Base-by-base conservation (phyloP, 1,140 invertebrate species). In the Drosophila nigrodunni region DNA sequence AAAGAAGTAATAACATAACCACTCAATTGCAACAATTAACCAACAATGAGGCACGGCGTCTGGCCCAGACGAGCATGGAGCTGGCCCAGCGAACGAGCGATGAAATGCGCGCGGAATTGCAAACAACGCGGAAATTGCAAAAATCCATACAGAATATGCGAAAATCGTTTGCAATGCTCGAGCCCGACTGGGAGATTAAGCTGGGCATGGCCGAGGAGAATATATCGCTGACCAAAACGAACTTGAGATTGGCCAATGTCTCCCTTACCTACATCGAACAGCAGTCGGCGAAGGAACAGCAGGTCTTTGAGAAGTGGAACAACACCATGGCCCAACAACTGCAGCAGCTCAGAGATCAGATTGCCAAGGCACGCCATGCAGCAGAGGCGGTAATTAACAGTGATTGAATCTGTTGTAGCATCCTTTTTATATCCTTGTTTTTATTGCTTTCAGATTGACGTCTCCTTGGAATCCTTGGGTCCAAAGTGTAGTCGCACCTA, bases 401-500 rank as follows among this genome's bases (percentile, higher is more conserved):
- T 11, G 7, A 39, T 0, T 18, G 7, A 35, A 35, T 13, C 0
- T 35, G 25, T 37, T 18, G 11, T 18, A 39, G 49, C 5, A 13
- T 10, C 77, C 52, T 70, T 66, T 60, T 66, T 43, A 55, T 78
- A 30, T 30, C 0, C 25, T 30, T 5, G 3, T 6, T 30, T 6
- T 3, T 4, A 30, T 5, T 30, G 25, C 3, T 5, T 93, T 43
- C 78, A 97, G 96, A 97, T 98, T 79, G 94, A 96, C 54, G 94
- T 98, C 2, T 97, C 97, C 0, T 76, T 98, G 68, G 95, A 94
- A 67, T 95, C 95, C 0, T 76, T 93, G 18, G 93, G 93, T 15
- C 93, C 93, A 54, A 95, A 95, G 55, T 98, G 97, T 93, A 93
- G 95, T 3, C 94, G 97, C 66, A 95, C 96, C 0, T 98, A 97